A percentile compares a stretch with the other conserved stretches of the same genome.
These are phyloP conservation scores for Hydrochoerus hydrochaeris DNA, from an alignment of 2,113 vertebrate genomes.

Conservation along the genomic window DNA sequence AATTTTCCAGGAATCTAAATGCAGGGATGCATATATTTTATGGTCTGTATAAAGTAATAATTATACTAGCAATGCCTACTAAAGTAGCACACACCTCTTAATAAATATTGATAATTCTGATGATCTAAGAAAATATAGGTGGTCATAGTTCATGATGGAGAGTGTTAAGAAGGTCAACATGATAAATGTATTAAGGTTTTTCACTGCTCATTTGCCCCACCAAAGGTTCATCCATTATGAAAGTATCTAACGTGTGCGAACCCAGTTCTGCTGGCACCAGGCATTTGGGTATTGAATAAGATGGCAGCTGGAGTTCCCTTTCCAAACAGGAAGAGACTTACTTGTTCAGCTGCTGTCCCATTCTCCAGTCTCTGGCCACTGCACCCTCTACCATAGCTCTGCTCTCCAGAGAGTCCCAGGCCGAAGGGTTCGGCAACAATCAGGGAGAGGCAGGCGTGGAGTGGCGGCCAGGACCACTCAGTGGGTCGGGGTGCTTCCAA, in stretches of 20 bases:
- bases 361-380: not conserved
- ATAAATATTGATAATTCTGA: not conserved
- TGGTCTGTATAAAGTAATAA: not conserved
- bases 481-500: not conserved
- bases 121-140: not conserved
- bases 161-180: not conserved
- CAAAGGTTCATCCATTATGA: not conserved
- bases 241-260: not conserved
- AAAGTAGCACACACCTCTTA: not conserved
- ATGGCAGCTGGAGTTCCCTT: not conserved
- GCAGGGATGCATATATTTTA: not conserved
- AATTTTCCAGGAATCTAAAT: slow-evolving; percentile 31
- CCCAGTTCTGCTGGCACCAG: not conserved
- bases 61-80: not conserved
- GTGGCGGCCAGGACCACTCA: not conserved
- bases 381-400: not conserved
- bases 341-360: not conserved
- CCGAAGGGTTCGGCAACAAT: not conserved
- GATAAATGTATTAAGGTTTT: not conserved
- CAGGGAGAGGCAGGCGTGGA: not conserved
- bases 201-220: not conserved
- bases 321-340: not conserved
- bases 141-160: not conserved
- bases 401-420: not conserved
- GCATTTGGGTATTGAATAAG: not conserved